Base-by-base conservation (phyloP, 2,888 invertebrate species). In the Helicoverpa assulta region DNA sequence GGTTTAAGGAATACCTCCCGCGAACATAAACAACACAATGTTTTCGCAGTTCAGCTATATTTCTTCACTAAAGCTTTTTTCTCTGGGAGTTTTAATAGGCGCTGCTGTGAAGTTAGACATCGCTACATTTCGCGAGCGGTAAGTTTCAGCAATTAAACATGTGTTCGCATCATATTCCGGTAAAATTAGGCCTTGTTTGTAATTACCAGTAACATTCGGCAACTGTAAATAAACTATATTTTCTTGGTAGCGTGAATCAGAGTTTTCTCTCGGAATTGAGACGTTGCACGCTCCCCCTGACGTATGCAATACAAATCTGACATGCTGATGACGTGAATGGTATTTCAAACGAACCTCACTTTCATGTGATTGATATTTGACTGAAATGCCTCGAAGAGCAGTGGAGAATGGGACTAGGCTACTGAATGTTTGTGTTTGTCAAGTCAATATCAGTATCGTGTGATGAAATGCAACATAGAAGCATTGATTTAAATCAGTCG, bases 11-110 rank as follows among this genome's bases (percentile, higher is more conserved):
- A 54, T 67, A 55, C 67, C 57, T 74, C 51, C 18, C 43, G 5
- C 29, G 47, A 37, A 54, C 37, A 79, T 61, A 79, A 73, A 78
- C 52, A 73, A 53, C 65, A 56, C 50, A 78, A 66, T 67, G 67
- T 79, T 74, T 65, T 52, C 58, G 7, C 33, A 18, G 19, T 52
- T 59, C 73, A 56, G 80, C 74, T n/a, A 52, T 53, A 62, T 74
- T 74, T 58, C 51, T 74, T 47, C 26, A n/a, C 55, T 19, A 43
- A 33, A 63, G 61, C 62, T 68, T 74, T 68, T 74, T 67, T 56
- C 75, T 43, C 21, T 16, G 50, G 40, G n/a, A 50, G 61, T 74
- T 50, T 53, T 50, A 78, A 65, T 51, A 60, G 50, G 29, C 56
- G 51, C 52, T 37, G n/a, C 54, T 29, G 33, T 51, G 55, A 53